These are phyloP conservation scores for Drosophila formosana DNA, from an alignment of 2,888 invertebrate species.

Conservation along the genomic window DNA sequence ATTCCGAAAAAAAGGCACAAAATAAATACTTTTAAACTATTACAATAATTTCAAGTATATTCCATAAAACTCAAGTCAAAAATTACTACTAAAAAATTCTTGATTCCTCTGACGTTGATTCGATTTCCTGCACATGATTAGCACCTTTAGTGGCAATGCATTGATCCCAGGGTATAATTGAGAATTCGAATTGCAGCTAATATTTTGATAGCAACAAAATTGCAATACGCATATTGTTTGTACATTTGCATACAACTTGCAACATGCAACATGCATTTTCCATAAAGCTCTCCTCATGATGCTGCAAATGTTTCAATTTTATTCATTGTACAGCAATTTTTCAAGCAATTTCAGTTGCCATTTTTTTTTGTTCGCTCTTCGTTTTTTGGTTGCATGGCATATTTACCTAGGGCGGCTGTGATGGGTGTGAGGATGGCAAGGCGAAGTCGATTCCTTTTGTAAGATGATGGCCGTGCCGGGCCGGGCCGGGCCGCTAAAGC, in stretches of 20 bases:
- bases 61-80: too few species aligned
- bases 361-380: constrained; percentile 16
- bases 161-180: constrained; percentile 27
- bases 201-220: constrained; percentile 67
- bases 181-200: constrained; percentile 36
- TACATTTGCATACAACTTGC: constrained; percentile 58
- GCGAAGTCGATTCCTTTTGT: constrained; percentile 43
- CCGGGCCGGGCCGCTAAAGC: constrained; percentile 42
- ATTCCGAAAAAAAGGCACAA: too few species aligned
- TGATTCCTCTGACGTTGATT: background rate
- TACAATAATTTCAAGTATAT: too few species aligned
- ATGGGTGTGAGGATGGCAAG: constrained; percentile 12
- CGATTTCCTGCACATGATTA: background rate
- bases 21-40: too few species aligned
- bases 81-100: too few species aligned
- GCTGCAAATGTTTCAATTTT: constrained; percentile 63
- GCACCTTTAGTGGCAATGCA: background rate
- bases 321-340: constrained; percentile 67
- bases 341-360: constrained; percentile 50
- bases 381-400: constrained; percentile 30
- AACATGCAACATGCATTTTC: constrained; percentile 70
- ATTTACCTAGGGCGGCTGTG: constrained; percentile 47
- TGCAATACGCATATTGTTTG: constrained; percentile 42
- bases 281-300: constrained; percentile 52
- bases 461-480: constrained; percentile 52